Conservation (phyloP, 2,113 vertebrate genomes). For the Myodes glareolus region DNA sequence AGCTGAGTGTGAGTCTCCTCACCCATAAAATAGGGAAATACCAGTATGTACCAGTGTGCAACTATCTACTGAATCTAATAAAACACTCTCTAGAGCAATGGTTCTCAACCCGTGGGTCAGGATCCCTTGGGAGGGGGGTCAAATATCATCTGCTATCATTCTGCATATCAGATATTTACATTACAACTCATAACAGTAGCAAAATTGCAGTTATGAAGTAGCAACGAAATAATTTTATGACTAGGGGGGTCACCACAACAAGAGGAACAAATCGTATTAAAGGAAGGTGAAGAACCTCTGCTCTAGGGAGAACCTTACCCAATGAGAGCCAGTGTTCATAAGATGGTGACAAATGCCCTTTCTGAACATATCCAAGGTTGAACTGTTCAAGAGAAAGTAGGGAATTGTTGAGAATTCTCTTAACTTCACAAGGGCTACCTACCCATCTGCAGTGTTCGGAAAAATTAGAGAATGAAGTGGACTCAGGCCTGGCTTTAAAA, state of each 20-base stretch:
- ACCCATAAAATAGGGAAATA: neutral
- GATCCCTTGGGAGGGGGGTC: neutral
- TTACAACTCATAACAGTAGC: neutral
- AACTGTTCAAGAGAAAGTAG: neutral
- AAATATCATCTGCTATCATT: neutral
- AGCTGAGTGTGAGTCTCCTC: neutral
- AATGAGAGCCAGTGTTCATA: neutral
- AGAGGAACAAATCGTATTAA: neutral
- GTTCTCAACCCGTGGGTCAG: neutral
- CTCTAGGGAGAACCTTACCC: neutral
- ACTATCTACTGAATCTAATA: neutral
- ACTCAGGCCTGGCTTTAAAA: neutral
- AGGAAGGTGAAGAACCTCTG: neutral
- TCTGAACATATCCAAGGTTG: neutral
- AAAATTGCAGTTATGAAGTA: neutral
- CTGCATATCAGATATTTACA: neutral
- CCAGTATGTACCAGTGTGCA: neutral
- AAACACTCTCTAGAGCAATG: neutral
- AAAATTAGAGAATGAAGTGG: neutral
- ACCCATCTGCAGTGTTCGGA: neutral
- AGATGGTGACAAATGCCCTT: neutral
- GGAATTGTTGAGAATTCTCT: neutral
- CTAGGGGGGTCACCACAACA: neutral
- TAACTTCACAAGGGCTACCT: neutral
- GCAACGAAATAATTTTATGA: neutral